Base-by-base conservation (phyloP, 2,888 invertebrate species). In the Pyrrhia umbra region DNA sequence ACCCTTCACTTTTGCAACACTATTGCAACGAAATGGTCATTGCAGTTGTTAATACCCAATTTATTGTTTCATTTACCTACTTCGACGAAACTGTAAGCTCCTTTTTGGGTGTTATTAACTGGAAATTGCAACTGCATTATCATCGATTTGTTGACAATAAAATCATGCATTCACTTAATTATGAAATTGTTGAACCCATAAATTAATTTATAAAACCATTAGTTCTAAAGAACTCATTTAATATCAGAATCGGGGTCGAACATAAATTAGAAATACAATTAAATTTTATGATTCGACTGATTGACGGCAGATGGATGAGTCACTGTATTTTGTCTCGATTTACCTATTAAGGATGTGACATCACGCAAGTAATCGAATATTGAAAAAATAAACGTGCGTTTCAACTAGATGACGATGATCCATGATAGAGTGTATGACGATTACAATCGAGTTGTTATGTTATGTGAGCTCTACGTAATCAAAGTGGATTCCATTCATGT, bases 261-360 rank as follows among this genome's bases (percentile, higher is more conserved):
- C 50, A 64, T 77, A 68, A 77, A 74, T 77, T 59, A 66, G 20
- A 56, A 61, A 68, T 49, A 66, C 50, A 70, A 68, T 70, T 57
- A 77, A 70, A 16, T 58, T 61, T 70, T 64, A 77, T 66, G 62
- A 68, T 43, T n/a, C n/a, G 65, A 64, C 61, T 66, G 65, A 77
- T 77, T 74, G 65, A 66, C 51, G 62, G 61, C 45, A 46, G 18
- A 39, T 10, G 51, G 43, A 56, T 65, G 64, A 73, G 45, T 76
- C 68, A 74, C 40, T 56, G 47, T 59, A 49, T 23, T 55, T 20
- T 30, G 58, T 47, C 54, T 45, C 47, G 25, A 71, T 75, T 71
- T 62, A 64, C 52, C 39, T 21, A 43, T 30, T 21, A 39, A 49
- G 70, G 45, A 71, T 64, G 58, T 58, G 55, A 56, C 51, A 51